Evolutionary conservation across 2,888 invertebrate species (phyloP).

Genomic region (Polietes domitor): DNA sequence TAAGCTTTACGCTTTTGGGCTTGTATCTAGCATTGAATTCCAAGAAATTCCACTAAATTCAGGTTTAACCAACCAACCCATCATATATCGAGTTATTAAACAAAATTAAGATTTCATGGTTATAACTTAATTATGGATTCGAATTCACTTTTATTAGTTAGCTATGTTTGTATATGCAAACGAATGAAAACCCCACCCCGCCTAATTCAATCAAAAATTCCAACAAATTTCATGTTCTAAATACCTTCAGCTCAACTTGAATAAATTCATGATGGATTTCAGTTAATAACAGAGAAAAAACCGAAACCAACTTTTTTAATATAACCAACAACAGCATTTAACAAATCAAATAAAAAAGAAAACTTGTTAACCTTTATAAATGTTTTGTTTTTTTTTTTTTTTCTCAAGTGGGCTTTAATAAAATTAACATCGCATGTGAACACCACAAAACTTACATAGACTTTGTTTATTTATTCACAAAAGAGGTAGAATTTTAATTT

Average conservation of each 20-base stretch:
- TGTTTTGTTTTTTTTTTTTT: conserved; percentile 18
- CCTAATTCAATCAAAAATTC: neutral
- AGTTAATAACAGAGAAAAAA: neutral
- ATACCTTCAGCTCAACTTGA: neutral
- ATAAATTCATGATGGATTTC: conserved; percentile 17
- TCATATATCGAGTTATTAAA: too few species aligned
- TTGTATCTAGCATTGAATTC: too few species aligned
- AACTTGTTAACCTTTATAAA: conserved; percentile 78
- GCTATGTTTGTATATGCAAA: too few species aligned
- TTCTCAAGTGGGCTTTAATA: neutral
- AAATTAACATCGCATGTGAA: neutral
- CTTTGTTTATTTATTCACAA: too few species aligned
- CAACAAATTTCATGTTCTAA: neutral
- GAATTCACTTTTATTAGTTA: too few species aligned
- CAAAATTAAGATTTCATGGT: too few species aligned
- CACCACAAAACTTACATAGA: too few species aligned
- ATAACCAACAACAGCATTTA: conserved; percentile 14
- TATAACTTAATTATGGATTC: too few species aligned
- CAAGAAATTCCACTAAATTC: too few species aligned
- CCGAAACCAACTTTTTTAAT: conserved; percentile 27
- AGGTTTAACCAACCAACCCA: too few species aligned
- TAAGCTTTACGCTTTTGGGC: too few species aligned
- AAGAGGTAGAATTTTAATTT: conserved; percentile 33
- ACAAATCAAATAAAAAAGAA: conserved; percentile 63
- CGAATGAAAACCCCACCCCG: neutral